A percentile compares a stretch with the other conserved stretches of the same genome.
These are phyloP conservation scores for Arizona elegans DNA, from an alignment of 2,113 vertebrate genomes.

Conservation along the genomic window DNA sequence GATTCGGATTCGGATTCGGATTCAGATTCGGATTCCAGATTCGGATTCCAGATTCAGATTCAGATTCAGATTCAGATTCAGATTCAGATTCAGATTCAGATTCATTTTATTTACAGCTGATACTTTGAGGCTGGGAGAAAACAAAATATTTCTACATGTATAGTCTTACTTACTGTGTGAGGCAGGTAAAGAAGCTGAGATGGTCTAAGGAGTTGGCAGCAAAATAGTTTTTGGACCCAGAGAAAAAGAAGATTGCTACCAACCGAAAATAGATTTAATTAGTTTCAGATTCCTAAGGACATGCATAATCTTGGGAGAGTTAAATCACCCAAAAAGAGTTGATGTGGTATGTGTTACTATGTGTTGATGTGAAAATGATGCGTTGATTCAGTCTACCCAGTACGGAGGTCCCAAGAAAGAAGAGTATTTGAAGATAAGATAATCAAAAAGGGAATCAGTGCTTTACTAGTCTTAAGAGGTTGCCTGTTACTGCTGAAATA, in stretches of 20 bases:
- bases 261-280: neutral
- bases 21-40: too few species aligned
- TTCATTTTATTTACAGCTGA: neutral
- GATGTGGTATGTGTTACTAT: neutral
- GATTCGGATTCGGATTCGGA: too few species aligned
- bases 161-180: neutral
- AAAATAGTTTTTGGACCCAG: neutral
- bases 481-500: neutral
- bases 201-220: neutral
- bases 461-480: neutral
- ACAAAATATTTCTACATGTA: neutral
- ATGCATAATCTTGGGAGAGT: neutral
- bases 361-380: neutral
- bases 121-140: neutral
- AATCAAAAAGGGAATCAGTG: neutral
- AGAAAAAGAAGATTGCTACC: neutral
- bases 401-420: neutral
- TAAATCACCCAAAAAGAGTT: neutral
- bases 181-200: neutral
- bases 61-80: neutral
- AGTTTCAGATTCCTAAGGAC: neutral
- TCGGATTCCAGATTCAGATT: too few species aligned
- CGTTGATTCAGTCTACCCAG: neutral
- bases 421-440: neutral
- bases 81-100: neutral